Base-by-base conservation (phyloP, 1,140 invertebrate genomes). In the Diploscapter pachys region DNA sequence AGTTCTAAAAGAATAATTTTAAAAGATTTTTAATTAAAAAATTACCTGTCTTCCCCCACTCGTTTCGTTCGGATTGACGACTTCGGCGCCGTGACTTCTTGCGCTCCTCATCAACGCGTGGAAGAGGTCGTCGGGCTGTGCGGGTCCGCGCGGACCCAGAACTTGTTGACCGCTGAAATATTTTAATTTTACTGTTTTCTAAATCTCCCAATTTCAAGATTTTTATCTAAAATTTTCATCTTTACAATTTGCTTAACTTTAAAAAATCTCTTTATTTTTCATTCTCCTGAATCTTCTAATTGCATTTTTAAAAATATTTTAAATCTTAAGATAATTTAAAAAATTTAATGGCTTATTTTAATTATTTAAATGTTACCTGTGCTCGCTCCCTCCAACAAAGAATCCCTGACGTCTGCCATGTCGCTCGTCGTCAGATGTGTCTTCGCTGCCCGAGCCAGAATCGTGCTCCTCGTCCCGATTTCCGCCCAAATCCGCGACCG, bases 91-190 rank as follows among this genome's bases (percentile, higher is more conserved):
- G 31, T 31, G 31, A 31, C 31, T 31, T 31, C 31, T 31, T 31
- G 31, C 31, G 86, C 55, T 90, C 89, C 83, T 92, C 90, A 59
- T 91, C 92, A 50, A 91, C 92, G 82, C 82, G 11, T 77, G 53
- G 51, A 82, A 85, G 5, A 82, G 65, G 13, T 50, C 57, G 3
- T 53, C 73, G 31, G 66, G 56, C 50, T 71, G 53, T 57, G 77
- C 81, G 9, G 56, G 57, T 50, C 70, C 68, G 31, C 79, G 59
- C 11, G 55, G 95, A 6, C 95, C 96, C 72, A 98, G 82, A 64
- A 98, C 92, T 88, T 98, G 95, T 86, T 98, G 95, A 3, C 96
- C 96, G 83, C 94, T 96, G 68, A 72, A 76, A 74, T 49, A 61
- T n/a, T 50, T 59, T 67, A 73, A 11, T 13, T 13, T 9, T 9